Percentiles rank a stretch among this genome's conserved stretches.
These are phyloP conservation scores for Chloroclysta siterata DNA, from an alignment of 2,888 invertebrate genomes.

Conservation along the genomic window DNA sequence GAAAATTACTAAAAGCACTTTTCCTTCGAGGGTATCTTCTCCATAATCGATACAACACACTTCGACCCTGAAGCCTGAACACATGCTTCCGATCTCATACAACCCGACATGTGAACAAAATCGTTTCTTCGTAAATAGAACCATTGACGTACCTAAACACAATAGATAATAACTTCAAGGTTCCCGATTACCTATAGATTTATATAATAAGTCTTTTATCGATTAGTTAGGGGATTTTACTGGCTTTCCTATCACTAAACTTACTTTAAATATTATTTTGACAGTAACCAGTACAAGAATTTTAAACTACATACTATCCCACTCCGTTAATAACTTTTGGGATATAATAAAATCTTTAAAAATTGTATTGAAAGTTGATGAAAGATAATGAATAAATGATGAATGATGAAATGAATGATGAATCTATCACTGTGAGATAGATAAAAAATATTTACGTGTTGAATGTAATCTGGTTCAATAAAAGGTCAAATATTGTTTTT, in stretches of 20 bases:
- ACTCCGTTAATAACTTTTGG: too few species aligned
- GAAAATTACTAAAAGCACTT: constrained; percentile 17
- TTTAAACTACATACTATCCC: too few species aligned
- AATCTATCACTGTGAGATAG: too few species aligned
- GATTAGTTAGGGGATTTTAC: constrained; percentile 12
- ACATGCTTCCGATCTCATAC: constrained; percentile 38
- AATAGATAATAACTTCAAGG: constrained; percentile 30
- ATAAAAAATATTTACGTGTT: too few species aligned
- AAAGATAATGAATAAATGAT: too few species aligned
- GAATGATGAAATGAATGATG: too few species aligned
- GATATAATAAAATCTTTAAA: too few species aligned
- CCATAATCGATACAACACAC: constrained; percentile 4
- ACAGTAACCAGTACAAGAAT: too few species aligned
- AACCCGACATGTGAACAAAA: constrained; percentile 34
- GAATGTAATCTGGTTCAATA: too few species aligned
- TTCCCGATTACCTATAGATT: constrained; percentile 11
- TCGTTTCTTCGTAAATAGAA: constrained; percentile 35
- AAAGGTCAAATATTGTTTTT: too few species aligned
- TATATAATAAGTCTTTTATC: constrained; percentile 19
- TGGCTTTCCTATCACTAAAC: not conserved
- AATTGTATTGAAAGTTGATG: too few species aligned
- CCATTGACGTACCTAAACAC: constrained; percentile 27
- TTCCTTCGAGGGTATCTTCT: constrained; percentile 19
- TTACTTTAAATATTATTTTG: too few species aligned
- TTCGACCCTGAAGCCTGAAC: constrained; percentile 27